Conservation (phyloP, 2,888 invertebrate genomes). For the Tupiocoris notatus region DNA sequence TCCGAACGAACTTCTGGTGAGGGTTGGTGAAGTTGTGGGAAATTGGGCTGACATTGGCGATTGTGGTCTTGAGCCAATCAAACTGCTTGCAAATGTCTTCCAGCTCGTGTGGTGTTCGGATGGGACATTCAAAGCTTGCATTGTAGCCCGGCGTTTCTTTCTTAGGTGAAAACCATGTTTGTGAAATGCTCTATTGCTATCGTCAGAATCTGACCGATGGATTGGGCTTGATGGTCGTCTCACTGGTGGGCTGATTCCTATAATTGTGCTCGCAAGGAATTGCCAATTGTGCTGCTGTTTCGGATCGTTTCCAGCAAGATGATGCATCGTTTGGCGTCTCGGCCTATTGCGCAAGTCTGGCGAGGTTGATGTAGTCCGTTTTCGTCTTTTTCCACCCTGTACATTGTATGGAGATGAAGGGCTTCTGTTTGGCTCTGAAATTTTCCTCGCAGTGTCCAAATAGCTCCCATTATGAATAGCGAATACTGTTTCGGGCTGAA, state of each 20-base stretch:
- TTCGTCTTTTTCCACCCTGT: neutral
- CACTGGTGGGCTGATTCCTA: neutral
- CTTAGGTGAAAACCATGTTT: neutral
- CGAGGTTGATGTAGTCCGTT: neutral
- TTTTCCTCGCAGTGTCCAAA: neutral
- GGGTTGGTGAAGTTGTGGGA: neutral
- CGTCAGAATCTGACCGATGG: neutral
- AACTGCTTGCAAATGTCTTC: neutral
- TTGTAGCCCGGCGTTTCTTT: neutral
- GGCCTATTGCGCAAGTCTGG: neutral
- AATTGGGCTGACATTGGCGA: neutral
- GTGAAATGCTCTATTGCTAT: neutral
- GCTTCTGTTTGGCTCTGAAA: neutral
- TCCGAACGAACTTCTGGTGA: neutral
- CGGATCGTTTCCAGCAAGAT: neutral
- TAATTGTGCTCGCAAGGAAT: constrained; percentile 5
- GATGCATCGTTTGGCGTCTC: neutral
- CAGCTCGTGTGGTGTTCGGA: neutral
- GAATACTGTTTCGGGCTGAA: neutral
- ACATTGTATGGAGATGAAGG: neutral
- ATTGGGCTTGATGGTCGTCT: neutral
- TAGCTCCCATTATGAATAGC: neutral
- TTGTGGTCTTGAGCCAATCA: neutral
- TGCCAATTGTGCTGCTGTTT: constrained; percentile 6
- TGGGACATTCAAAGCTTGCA: neutral